Base-by-base conservation (phyloP, 2,888 invertebrate species). In the Mantis religiosa region DNA sequence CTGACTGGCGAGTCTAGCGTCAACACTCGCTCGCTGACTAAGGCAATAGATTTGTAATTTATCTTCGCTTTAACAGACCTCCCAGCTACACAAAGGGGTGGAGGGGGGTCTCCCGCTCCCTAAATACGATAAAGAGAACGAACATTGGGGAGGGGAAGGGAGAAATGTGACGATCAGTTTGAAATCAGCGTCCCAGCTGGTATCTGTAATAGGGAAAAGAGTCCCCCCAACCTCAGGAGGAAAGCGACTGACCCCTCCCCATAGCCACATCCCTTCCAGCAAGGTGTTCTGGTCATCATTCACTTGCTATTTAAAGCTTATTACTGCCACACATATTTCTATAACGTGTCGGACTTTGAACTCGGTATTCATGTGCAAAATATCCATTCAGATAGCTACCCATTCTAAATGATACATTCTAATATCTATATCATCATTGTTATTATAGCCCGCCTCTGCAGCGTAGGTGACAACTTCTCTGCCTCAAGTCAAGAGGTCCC, bases 11-110 rank as follows among this genome's bases (percentile, higher is more conserved):
- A n/a, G 54, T 84, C 47, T 34, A 82, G 27, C 88, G 54, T 84
- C 81, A 83, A 83, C 81, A 83, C 83, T 30, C 88, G 28, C 83
- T 30, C 85, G 82, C 89, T 89, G 89, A 83, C 87, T 89, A 88
- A 89, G 89, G 89, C 89, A 89, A 89, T 89, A 89, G 88, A 88
- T 89, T 89, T 88, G 89, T 88, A 84, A 89, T 89, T 89, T 89
- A 89, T 89, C 89, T 89, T 86, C 88, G 87, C 88, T 86, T 86
- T 54, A 84, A 85, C 89, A 88, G 89, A 86, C 87, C 89, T 88
- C 89, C 89, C 84, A 27, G 82, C 81, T 83, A 82, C 84, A 83
- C 88, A 82, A 84, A 85, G 47, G 85, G 83, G 71, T 12, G 15
- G 34, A 34, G 85, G 86, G n/a, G 41, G 85, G 82, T n/a, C 87